phyloP scores from a whole-genome alignment of 1,140 invertebrate genomes.

The Euwallacea fornicatus region DNA sequence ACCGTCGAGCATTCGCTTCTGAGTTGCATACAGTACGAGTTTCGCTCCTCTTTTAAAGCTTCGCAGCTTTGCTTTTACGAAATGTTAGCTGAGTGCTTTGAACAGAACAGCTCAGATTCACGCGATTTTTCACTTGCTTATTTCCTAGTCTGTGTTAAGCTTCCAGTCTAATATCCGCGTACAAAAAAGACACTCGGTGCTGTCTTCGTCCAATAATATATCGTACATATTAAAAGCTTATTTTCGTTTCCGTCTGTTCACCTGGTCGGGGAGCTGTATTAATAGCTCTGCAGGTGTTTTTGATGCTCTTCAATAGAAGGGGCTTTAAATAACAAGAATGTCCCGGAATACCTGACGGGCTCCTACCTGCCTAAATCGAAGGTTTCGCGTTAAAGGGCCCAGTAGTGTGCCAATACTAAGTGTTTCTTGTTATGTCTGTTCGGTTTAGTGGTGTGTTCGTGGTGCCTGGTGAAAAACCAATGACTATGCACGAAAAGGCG shows the following conservation, averaged over 20 bases:
- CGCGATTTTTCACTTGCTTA: not conserved
- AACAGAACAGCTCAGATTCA: not conserved
- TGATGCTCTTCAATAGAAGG: constrained; percentile 5
- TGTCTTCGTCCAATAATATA: not conserved
- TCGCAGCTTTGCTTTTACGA: constrained; percentile 1
- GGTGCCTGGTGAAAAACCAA: constrained; percentile 41
- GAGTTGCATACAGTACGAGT: not conserved
- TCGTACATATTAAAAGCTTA: not conserved
- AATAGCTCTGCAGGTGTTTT: constrained; percentile 24
- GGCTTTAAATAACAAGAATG: constrained; percentile 11
- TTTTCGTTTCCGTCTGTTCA: constrained; percentile 20
- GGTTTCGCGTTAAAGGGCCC: not conserved
- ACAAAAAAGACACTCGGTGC: not conserved
- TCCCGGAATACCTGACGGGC: not conserved
- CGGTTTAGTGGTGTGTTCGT: constrained; percentile 46
- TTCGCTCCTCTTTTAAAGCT: not conserved
- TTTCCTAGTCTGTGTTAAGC: not conserved
- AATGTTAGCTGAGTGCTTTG: not conserved
- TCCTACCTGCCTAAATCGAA: constrained; percentile 7
- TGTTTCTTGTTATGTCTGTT: constrained; percentile 44
- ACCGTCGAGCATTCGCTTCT: constrained; percentile 10
- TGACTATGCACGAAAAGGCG: constrained; percentile 45
- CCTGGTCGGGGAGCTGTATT: constrained; percentile 11
- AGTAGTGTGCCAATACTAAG: constrained; percentile 5
- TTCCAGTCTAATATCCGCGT: not conserved